phyloP scores from a whole-genome alignment of 1,140 invertebrate genomes.

The Neodiprion pinetum region DNA sequence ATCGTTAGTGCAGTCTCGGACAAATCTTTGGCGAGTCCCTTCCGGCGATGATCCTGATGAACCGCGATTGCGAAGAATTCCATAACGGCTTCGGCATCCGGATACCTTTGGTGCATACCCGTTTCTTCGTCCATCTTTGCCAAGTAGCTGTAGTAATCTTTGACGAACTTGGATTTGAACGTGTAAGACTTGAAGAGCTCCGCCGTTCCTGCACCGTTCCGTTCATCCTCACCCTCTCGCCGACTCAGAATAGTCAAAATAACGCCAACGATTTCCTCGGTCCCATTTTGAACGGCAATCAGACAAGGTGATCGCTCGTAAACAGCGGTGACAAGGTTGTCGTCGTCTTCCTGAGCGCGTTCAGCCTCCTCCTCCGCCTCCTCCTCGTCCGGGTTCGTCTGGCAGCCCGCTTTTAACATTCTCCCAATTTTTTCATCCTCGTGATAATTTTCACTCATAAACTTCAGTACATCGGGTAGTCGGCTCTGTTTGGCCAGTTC shows the following conservation, averaged over 20 bases:
- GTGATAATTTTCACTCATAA: not conserved
- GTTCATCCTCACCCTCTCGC: slow-evolving; percentile 25
- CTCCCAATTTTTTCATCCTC: not conserved
- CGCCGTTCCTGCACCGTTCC: not conserved
- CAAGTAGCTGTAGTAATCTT: slow-evolving; percentile 29
- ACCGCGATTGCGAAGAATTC: slow-evolving; percentile 39
- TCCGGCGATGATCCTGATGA: slow-evolving; percentile 27
- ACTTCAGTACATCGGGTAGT: not conserved
- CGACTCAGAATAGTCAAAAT: slow-evolving; percentile 23
- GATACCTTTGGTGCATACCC: slow-evolving; percentile 19
- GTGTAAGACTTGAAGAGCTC: slow-evolving; percentile 15
- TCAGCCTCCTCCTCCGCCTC: not conserved
- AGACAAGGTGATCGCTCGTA: slow-evolving; percentile 25
- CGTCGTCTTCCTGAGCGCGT: slow-evolving; percentile 24
- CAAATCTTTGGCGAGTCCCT: slow-evolving; percentile 26
- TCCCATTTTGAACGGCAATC: slow-evolving; percentile 18
- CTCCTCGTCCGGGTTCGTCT: not conserved
- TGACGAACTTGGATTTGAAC: slow-evolving; percentile 3
- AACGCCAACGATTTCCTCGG: slow-evolving; percentile 26
- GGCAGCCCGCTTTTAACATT: not conserved
- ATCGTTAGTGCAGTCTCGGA: slow-evolving; percentile 23
- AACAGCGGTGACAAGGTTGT: slow-evolving; percentile 16
- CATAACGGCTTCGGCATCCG: slow-evolving; percentile 20
- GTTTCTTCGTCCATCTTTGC: slow-evolving; percentile 27
- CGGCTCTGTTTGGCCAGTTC: not conserved